Conservation (phyloP, 30 jellyfish, hydroid and myxozoan genomes). For the Aurelia sp. region DNA sequence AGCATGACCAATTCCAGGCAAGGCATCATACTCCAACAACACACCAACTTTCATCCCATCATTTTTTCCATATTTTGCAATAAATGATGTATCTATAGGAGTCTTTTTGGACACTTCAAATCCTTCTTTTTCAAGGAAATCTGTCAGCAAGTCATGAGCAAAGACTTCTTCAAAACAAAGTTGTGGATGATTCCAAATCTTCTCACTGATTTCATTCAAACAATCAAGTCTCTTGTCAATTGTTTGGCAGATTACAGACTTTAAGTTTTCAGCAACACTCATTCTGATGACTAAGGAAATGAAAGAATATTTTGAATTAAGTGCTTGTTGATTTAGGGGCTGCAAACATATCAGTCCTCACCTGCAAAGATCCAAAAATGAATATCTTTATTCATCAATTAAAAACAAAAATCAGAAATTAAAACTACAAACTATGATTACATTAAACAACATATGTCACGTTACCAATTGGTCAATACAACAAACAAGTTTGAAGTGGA, state of each 20-base stretch:
- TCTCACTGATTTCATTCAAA: conserved; percentile 72
- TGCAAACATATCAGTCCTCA: too few species aligned
- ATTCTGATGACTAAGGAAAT: too few species aligned
- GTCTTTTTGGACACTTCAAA: conserved; percentile 73
- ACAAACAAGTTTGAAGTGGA: too few species aligned
- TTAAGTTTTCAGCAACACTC: conserved; percentile 37
- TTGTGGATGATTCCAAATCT: conserved; percentile 91
- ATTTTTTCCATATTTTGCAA: conserved; percentile 81
- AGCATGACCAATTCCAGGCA: conserved; percentile 99
- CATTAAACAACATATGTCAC: too few species aligned
- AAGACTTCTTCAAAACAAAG: conserved; percentile 78
- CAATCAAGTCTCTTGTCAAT: conserved; percentile 51
- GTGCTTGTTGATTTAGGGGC: too few species aligned
- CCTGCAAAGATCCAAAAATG: too few species aligned
- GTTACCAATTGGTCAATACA: too few species aligned
- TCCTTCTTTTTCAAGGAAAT: conserved; percentile 80
- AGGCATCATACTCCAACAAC: conserved; percentile 94
- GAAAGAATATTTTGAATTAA: too few species aligned
- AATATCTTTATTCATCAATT: too few species aligned
- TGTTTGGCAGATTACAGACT: conserved; percentile 24
- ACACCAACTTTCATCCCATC: conserved; percentile 86
- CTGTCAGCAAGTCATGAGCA: conserved; percentile 77
- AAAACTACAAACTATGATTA: too few species aligned
- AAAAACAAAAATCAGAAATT: too few species aligned
- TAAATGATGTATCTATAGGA: conserved; percentile 88